These are phyloP conservation scores for Poecilia velifera DNA, from an alignment of 2,797 vertebrate genomes.

Conservation along the genomic window DNA sequence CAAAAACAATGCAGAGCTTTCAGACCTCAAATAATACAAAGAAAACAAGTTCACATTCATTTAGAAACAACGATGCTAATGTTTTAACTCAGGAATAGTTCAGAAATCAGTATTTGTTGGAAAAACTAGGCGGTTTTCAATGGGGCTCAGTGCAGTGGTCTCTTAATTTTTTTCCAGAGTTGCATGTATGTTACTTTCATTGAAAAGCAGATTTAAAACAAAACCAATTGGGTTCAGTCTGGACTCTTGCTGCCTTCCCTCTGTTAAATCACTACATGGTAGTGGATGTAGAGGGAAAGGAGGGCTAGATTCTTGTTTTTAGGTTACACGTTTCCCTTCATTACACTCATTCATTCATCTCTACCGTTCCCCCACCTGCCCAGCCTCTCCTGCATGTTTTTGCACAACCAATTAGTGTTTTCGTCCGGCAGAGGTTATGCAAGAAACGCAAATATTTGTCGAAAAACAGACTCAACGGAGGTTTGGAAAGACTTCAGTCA, in stretches of 20 bases:
- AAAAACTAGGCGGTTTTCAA: no score
- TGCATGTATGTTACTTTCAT: neutral
- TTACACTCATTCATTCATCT: slow-evolving; percentile 51
- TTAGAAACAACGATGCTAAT: no score
- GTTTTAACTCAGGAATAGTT: no score
- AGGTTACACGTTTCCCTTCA: slow-evolving; percentile 14
- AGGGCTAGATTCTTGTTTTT: slow-evolving; percentile 51
- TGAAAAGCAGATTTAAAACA: neutral
- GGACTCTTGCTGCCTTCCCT: slow-evolving; percentile 19
- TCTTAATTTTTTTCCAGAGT: neutral
- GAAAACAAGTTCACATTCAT: no score
- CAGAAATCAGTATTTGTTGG: no score
- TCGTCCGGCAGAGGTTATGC: slow-evolving; percentile 70
- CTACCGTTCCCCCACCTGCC: slow-evolving; percentile 34
- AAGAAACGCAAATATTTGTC: slow-evolving; percentile 81
- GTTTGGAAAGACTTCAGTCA: slow-evolving; percentile 69
- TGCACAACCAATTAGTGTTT: slow-evolving; percentile 77
- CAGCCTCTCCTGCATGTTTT: slow-evolving; percentile 63
- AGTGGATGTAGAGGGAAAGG: slow-evolving; percentile 53
- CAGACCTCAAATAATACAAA: no score
- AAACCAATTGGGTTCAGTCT: slow-evolving; percentile 5
- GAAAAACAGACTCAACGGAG: slow-evolving; percentile 67
- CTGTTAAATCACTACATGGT: slow-evolving; percentile 25
- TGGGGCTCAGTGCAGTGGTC: no score
- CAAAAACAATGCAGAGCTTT: no score